These are phyloP conservation scores for Physocephala rufipes DNA, from an alignment of 2,888 invertebrate species.

Conservation along the genomic window DNA sequence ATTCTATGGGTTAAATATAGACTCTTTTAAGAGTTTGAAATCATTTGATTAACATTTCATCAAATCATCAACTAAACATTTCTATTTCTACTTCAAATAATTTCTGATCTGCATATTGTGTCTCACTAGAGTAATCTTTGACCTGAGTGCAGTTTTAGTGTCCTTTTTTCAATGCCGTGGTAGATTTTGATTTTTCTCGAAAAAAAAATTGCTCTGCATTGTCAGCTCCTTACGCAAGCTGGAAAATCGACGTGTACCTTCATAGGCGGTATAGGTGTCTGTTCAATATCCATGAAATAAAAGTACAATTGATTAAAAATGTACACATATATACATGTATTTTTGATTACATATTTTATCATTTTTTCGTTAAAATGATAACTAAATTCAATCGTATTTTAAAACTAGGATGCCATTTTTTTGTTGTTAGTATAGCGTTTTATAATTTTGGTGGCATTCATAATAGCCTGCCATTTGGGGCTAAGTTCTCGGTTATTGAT, in stretches of 20 bases:
- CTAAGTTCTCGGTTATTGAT: constrained; percentile 31
- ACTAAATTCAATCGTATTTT: no score
- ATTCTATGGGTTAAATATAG: no score
- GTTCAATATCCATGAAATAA: constrained; percentile 35
- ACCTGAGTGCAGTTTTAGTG: not conserved
- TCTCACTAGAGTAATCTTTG: not conserved
- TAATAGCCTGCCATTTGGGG: not conserved
- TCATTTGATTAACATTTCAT: not conserved
- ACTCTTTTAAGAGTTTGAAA: not conserved
- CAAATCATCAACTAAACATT: not conserved
- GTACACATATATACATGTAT: no score
- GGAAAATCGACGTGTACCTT: constrained; percentile 63
- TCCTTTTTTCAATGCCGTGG: constrained; percentile 51
- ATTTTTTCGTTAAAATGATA: no score
- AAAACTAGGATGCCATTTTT: no score
- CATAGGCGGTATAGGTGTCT: constrained; percentile 53
- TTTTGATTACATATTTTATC: no score
- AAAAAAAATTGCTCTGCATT: constrained; percentile 62
- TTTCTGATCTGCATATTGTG: no score
- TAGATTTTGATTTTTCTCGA: constrained; percentile 60
- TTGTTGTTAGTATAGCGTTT: no score
- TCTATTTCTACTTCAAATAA: no score
- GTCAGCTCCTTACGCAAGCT: constrained; percentile 63
- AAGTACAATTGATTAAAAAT: not conserved
- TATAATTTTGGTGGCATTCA: no score